Evolutionary conservation across 2,888 invertebrate species (phyloP).

Genomic region (Pachliopta kotzebuea): DNA sequence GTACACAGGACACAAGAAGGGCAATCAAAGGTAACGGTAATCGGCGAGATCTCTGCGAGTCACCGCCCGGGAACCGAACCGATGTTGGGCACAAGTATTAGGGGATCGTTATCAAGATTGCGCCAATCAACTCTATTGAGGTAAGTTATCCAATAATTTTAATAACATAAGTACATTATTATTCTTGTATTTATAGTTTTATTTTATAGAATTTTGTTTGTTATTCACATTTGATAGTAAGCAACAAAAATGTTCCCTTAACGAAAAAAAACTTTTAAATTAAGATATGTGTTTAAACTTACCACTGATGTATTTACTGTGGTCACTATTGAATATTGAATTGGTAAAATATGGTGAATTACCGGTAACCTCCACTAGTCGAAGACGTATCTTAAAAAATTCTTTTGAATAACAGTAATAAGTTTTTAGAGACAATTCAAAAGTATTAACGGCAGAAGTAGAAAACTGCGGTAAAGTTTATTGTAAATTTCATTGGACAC

Average conservation of each 20-base stretch:
- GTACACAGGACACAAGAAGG: conserved; percentile 47
- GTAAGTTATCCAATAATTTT: conserved; percentile 32
- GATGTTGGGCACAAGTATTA: conserved; percentile 32
- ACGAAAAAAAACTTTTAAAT: no score
- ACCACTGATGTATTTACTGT: no score
- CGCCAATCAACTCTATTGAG: conserved; percentile 67
- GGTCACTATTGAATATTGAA: no score
- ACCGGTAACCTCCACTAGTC: no score
- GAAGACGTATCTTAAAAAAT: no score
- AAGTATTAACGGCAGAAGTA: neutral
- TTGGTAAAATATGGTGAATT: no score
- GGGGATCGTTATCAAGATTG: conserved; percentile 66
- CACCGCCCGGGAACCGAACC: conserved; percentile 42
- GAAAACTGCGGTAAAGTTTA: conserved; percentile 17
- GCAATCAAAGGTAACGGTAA: conserved; percentile 54
- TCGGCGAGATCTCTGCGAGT: conserved; percentile 41
- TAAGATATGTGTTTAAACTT: no score
- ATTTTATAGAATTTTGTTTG: neutral
- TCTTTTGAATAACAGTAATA: no score
- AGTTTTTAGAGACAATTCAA: no score
- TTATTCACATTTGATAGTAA: no score
- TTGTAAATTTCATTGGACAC: conserved; percentile 26
- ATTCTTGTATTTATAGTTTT: neutral
- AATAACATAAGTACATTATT: conserved; percentile 42
- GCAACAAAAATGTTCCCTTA: no score